Evolutionary conservation across 1,140 invertebrate species (phyloP), one percentile per base, ranked within the genome.

Genomic region (Cyphomyrmex costatus): DNA sequence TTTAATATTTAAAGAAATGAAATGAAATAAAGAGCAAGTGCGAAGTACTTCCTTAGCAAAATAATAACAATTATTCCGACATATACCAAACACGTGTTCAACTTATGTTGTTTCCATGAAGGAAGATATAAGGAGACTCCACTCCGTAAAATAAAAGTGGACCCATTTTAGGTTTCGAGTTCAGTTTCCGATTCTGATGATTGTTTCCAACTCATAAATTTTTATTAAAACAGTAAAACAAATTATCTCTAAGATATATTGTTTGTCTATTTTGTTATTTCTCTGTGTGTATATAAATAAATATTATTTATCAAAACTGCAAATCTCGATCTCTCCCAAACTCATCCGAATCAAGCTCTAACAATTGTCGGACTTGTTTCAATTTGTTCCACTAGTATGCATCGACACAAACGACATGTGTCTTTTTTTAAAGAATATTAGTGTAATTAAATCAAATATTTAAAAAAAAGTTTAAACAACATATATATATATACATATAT

Each of bases 341-440:
- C 42, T 66, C 42, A 27, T 53, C n/a, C 16, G 58, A 77, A 0
- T 42, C 33, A 24, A 58, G 16, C 6, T 56, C n/a, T 4, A 7
- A 49, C 12, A 53, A 73, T 14, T 27, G 53, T 7, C 79, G 53
- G 36, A 61, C 14, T 74, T 49, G n/a, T 74, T 61, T 74, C 36
- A 61, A 83, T 83, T 83, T 14, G 36, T 56, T 74, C 8, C n/a
- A 74, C 68, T 80, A 21, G 46, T 16, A 56, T 36, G 16, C 58
- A 30, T 21, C 19, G n/a, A 21, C n/a, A n/a, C 7, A 0, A 6
- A 19, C 27, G n/a, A n/a, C 7, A 5, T n/a, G 10, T 16, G 2
- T 65, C 1, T 1, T 21, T 63, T 60, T 51, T 53, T 16, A 4
- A 16, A 14, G 19, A 24, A 66, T 65, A 78, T 33, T 2, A 30